Evolutionary conservation across 2,113 vertebrate species (phyloP).

Genomic region (Bothrops jararaca): DNA sequence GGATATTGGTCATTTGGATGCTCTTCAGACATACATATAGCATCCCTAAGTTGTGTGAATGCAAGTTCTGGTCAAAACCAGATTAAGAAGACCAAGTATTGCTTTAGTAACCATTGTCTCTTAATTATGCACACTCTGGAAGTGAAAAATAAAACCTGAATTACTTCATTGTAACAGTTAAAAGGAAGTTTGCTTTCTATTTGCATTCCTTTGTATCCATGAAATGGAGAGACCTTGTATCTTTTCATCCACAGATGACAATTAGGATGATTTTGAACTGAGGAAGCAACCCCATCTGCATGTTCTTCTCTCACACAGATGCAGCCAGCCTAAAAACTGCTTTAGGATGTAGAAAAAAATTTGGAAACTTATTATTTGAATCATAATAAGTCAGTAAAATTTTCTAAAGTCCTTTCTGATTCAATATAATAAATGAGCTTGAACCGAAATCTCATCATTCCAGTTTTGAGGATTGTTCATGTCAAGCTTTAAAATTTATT

Average conservation of each 20-base stretch:
- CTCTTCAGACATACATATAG: neutral
- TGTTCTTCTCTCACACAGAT: neutral
- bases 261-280: neutral
- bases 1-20: neutral
- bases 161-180: neutral
- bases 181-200: neutral
- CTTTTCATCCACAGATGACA: neutral
- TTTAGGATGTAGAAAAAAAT: neutral
- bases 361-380: conserved; percentile 7
- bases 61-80: neutral
- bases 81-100: neutral
- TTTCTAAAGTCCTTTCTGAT: conserved; percentile 35
- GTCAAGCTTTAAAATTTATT: conserved; percentile 32
- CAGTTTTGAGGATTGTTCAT: conserved; percentile 8
- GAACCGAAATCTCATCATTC: conserved; percentile 48
- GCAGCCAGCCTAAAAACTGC: neutral
- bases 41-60: neutral
- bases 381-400: conserved; percentile 24
- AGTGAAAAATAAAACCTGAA: neutral
- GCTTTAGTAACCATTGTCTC: neutral
- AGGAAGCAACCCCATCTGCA: neutral
- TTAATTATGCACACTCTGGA: neutral
- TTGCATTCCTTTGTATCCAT: neutral
- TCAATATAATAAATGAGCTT: conserved; percentile 39
- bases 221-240: neutral